phyloP scores from a whole-genome alignment of 2,797 vertebrate species.

The Sorex maritimensis region DNA sequence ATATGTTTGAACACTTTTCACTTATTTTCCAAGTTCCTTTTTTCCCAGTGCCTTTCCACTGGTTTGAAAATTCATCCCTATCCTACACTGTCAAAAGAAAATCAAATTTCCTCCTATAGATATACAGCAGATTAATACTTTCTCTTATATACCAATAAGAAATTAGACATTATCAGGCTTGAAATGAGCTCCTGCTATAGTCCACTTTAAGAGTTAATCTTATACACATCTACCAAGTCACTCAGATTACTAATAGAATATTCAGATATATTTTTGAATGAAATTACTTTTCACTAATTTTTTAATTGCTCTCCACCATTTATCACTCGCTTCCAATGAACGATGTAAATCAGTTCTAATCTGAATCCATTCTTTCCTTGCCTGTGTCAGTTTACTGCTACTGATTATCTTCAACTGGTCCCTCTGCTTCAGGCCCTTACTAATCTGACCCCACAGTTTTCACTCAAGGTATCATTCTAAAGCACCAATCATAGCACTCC shows the following conservation, averaged over 20 bases:
- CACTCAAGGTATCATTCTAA: not conserved
- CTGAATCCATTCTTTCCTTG: not conserved
- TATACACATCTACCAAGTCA: not conserved
- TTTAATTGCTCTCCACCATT: not conserved
- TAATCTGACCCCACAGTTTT: not conserved
- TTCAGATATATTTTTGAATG: not conserved
- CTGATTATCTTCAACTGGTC: not conserved
- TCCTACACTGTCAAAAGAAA: not conserved
- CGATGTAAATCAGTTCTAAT: not conserved
- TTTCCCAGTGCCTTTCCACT: not conserved
- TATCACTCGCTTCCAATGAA: not conserved
- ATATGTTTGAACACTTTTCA: not conserved
- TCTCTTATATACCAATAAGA: not conserved
- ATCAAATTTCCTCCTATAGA: not conserved
- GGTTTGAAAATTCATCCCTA: not conserved
- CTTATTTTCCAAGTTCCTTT: not conserved
- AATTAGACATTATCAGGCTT: not conserved
- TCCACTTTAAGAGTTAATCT: not conserved
- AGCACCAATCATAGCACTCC: not conserved
- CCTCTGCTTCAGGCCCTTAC: not conserved
- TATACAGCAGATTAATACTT: not conserved
- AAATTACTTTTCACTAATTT: constrained; percentile 15
- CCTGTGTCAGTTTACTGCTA: not conserved
- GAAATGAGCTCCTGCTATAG: not conserved
- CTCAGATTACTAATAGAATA: not conserved